These are phyloP conservation scores for Rhabdornis inornatus DNA, from an alignment of 2,113 vertebrate genomes.

Conservation along the genomic window DNA sequence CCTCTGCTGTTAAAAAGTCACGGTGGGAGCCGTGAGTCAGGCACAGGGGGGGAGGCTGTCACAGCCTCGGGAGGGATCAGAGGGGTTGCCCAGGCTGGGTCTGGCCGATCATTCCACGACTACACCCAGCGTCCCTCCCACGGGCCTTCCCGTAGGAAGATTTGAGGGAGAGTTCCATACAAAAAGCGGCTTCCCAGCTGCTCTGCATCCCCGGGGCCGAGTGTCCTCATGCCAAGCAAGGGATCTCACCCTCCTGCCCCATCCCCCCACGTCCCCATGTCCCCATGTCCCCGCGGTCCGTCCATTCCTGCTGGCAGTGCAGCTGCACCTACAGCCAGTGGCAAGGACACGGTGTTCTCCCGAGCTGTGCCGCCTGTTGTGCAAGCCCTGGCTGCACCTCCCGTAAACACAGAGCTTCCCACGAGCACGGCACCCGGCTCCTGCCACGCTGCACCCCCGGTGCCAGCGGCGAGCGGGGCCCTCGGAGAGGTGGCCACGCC, in stretches of 20 bases:
- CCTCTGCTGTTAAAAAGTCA: background rate
- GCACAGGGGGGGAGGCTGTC: background rate
- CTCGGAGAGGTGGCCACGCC: fast-evolving
- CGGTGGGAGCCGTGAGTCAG: fast-evolving
- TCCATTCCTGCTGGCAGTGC: background rate
- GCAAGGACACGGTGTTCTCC: slow-evolving; percentile 35
- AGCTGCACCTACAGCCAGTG: background rate
- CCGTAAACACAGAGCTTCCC: background rate
- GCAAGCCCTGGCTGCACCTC: slow-evolving; percentile 30
- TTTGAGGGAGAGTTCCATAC: fast-evolving
- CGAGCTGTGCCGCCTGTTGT: slow-evolving; percentile 1
- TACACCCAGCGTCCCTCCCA: background rate
- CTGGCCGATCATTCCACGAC: fast-evolving
- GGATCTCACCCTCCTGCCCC: background rate
- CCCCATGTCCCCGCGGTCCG: background rate
- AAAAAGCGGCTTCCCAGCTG: background rate
- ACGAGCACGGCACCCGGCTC: background rate
- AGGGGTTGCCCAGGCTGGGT: background rate
- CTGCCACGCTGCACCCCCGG: background rate
- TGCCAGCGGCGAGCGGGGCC: background rate
- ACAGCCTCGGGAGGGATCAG: fast-evolving
- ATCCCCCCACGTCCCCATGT: fast-evolving
- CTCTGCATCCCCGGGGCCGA: background rate
- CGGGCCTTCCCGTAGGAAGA: fast-evolving
- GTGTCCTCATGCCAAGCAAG: fast-evolving